Conservation (phyloP, 2,888 invertebrate species). For the Megamerina dolium region DNA sequence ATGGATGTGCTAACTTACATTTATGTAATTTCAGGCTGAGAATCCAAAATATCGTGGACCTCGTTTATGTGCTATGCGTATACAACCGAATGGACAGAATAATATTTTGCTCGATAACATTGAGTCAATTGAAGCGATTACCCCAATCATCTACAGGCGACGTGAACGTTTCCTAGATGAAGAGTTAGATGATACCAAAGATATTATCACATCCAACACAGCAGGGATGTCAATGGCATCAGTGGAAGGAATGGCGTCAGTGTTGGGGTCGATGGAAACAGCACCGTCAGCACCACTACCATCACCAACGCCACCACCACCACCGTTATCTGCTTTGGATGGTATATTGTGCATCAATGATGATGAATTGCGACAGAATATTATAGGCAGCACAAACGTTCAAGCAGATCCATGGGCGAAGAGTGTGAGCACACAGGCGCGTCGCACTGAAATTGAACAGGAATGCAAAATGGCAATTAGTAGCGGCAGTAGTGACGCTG, state of each 20-base stretch:
- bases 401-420: not conserved
- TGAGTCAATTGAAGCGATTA: conserved; percentile 56
- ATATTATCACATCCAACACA: conserved; percentile 45
- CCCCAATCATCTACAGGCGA: conserved; percentile 67
- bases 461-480: not conserved
- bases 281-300: conserved; percentile 4
- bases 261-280: conserved; percentile 10
- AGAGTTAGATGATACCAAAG: conserved; percentile 47
- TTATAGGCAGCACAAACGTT: too few relatives aligned
- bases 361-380: too few relatives aligned
- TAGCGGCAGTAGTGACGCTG: not conserved
- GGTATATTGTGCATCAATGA: too few relatives aligned
- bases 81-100: conserved; percentile 73
- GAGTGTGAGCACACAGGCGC: not conserved
- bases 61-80: conserved; percentile 67
- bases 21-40: conserved; percentile 48
- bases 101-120: conserved; percentile 76
- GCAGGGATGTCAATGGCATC: conserved; percentile 18
- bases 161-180: conserved; percentile 51
- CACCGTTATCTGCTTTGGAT: too few relatives aligned
- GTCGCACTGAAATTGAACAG: not conserved
- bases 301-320: not conserved
- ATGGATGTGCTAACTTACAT: too few relatives aligned
- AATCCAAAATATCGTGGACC: conserved; percentile 56
- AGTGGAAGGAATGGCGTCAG: conserved; percentile 4